Conservation (phyloP, 2,113 vertebrate species). For the Pomatorhinus ruficollis region DNA sequence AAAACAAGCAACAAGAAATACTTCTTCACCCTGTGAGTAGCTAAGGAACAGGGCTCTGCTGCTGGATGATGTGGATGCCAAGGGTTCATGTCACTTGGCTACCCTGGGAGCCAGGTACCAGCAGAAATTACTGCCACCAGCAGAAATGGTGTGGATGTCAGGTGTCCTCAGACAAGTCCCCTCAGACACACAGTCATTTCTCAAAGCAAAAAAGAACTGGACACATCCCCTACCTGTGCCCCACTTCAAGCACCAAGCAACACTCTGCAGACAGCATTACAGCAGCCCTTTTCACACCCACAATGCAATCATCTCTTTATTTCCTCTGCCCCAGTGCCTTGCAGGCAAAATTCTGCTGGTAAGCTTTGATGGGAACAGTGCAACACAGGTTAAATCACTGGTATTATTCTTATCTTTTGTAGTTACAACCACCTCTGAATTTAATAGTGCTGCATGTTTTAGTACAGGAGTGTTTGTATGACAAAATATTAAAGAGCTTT, state of each 20-base stretch:
- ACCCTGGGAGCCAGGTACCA: neutral
- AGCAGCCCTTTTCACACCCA: neutral
- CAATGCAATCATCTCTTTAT: neutral
- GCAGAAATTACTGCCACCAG: neutral
- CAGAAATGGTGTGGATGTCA: neutral
- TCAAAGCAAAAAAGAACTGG: neutral
- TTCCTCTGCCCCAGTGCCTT: neutral
- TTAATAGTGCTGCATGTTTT: neutral
- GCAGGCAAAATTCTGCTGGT: neutral
- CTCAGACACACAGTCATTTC: neutral
- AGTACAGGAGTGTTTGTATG: constrained; percentile 3
- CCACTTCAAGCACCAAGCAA: neutral
- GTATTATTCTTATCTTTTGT: neutral
- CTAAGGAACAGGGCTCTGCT: neutral
- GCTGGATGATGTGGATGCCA: neutral
- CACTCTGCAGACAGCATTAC: neutral
- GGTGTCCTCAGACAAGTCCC: neutral
- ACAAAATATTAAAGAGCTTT: constrained; percentile 19
- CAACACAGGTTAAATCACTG: neutral
- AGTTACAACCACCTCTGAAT: neutral
- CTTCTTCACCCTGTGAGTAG: neutral
- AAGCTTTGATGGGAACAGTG: neutral
- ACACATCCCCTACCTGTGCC: neutral
- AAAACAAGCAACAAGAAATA: neutral
- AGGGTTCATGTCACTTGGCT: neutral